phyloP scores from a whole-genome alignment of 2,113 vertebrate species.

The Amphilophus citrinellus region DNA sequence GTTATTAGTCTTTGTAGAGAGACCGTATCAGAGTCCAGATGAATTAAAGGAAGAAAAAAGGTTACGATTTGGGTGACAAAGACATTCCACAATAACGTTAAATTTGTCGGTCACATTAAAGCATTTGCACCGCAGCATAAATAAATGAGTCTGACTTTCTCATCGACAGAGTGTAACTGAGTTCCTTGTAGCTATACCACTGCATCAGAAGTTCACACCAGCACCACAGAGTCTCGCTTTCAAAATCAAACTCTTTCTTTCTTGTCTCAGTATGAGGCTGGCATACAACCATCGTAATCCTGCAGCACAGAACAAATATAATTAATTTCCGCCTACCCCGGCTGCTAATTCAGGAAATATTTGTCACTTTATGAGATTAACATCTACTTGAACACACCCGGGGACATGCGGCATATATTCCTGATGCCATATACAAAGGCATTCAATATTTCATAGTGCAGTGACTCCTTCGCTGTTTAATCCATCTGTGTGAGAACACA shows the following conservation, averaged over 20 bases:
- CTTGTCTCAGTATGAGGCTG: neutral
- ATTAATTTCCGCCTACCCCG: neutral
- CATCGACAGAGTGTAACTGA: neutral
- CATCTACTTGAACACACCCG: constrained; percentile 19
- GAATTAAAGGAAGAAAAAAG: too few relatives aligned
- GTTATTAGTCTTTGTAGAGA: too few relatives aligned
- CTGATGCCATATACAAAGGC: neutral
- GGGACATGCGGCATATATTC: neutral
- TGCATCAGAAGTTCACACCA: too few relatives aligned
- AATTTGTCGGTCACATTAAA: neutral
- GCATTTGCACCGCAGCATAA: neutral
- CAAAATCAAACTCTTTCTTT: neutral
- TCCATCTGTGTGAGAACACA: neutral
- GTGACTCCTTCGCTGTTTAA: neutral
- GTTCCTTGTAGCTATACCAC: too few relatives aligned
- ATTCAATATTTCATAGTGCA: neutral
- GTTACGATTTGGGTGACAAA: neutral
- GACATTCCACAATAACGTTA: neutral
- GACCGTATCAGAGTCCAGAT: neutral
- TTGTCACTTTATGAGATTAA: neutral
- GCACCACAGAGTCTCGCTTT: neutral
- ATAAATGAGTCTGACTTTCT: neutral
- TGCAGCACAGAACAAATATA: neutral
- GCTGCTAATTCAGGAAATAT: constrained; percentile 17
- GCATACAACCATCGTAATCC: neutral